Conservation (phyloP, 2,888 invertebrate genomes). For the Leptopilina myrica region DNA sequence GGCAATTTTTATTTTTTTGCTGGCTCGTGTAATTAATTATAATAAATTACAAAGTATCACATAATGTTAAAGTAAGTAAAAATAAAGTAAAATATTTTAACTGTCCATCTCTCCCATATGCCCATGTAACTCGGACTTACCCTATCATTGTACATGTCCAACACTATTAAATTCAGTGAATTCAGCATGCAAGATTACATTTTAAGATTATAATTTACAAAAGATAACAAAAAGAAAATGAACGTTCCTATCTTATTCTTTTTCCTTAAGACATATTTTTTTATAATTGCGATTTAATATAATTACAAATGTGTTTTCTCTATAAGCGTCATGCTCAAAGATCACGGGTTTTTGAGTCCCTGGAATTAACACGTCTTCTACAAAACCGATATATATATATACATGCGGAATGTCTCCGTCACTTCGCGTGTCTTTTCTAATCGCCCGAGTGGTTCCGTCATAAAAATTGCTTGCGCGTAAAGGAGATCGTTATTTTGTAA, state of each 20-base stretch:
- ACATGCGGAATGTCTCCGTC: conserved; percentile 49
- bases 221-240: too few species aligned
- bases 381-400: conserved; percentile 24
- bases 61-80: too few species aligned
- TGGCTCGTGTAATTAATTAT: too few species aligned
- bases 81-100: too few species aligned
- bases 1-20: too few species aligned
- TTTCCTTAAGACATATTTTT: not conserved
- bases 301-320: not conserved
- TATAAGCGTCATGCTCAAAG: conserved; percentile 14
- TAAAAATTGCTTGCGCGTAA: conserved; percentile 76
- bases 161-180: too few species aligned
- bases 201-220: too few species aligned
- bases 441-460: conserved; percentile 72
- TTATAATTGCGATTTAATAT: not conserved
- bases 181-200: too few species aligned
- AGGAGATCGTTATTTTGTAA: conserved; percentile 72
- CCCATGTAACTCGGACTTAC: too few species aligned
- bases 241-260: not conserved
- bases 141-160: too few species aligned
- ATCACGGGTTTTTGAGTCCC: not conserved
- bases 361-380: conserved; percentile 24
- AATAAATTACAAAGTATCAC: too few species aligned
- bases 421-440: conserved; percentile 72
- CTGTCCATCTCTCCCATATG: too few species aligned